Base-by-base conservation (phyloP, 2,888 invertebrate species). In the Luperina nickerlii region DNA sequence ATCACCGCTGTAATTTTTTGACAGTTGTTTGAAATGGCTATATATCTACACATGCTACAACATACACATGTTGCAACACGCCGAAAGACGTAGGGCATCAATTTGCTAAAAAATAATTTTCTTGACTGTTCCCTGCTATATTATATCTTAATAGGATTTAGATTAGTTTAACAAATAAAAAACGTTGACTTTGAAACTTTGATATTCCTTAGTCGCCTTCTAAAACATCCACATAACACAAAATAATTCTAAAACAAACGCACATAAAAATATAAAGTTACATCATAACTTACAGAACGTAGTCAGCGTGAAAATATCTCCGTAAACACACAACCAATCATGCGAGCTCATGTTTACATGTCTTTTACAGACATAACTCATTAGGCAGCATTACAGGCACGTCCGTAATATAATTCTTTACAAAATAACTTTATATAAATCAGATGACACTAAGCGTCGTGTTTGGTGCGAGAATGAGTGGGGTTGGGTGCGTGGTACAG, bases 371-470 rank as follows among this genome's bases (percentile, higher is more conserved):
- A 81, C 73, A 85, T 89, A 88, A 89, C 84, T 87, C 85, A 88
- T 90, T 90, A 90, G 68, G 80, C 82, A 67, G 65, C 75, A 85
- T 86, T 82, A 85, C 82, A 82, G 80, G 83, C 90, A 89, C 90
- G 90, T 90, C 84, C 83, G 78, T 78, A 82, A 85, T 82, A 87
- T 88, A 91, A 91, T 89, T 90, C 87, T 90, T 88, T 84, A 90
- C 82, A 83, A 90, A 90, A 90, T 90, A 86, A 91, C 85, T 85
- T 85, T 86, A 83, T 86, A 92, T 93, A 92, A 93, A 92, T 93
- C 92, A 92, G 89, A 85, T 79, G 89, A 79, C 80, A 79, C 83
- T 90, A 89, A 92, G 92, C 91, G 92, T 91, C 91, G 84, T 88
- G 86, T 83, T 85, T 85, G 85, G 87, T 76, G 79, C 83, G 88